Evolutionary conservation across 2,888 invertebrate genomes (phyloP).

Genomic region (Aromia moschata): DNA sequence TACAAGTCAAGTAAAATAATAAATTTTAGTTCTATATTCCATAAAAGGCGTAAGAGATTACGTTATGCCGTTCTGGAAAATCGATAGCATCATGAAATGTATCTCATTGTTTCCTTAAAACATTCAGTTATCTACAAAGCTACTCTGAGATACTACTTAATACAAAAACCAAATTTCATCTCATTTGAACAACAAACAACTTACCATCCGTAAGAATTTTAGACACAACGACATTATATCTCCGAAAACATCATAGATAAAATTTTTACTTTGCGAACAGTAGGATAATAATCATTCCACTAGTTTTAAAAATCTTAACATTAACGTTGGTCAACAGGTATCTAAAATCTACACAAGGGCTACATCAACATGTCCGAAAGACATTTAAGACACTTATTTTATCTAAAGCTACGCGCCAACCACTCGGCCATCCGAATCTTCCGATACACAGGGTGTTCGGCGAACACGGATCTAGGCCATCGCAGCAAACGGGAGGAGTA

Average conservation of each 20-base stretch:
- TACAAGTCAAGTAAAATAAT: no score
- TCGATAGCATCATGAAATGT: no score
- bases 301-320: no score
- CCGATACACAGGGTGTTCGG: neutral
- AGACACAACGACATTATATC: conserved; percentile 58
- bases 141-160: no score
- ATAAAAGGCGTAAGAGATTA: no score
- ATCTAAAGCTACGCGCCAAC: neutral
- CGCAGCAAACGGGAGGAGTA: neutral
- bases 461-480: neutral
- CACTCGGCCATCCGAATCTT: neutral
- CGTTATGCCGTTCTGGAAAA: no score
- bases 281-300: no score
- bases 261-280: no score
- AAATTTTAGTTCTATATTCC: no score
- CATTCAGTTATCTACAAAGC: no score
- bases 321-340: conserved; percentile 36
- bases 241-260: neutral
- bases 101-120: no score
- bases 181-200: conserved; percentile 39
- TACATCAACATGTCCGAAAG: conserved; percentile 4
- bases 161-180: no score
- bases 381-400: conserved; percentile 13
- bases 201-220: conserved; percentile 62
- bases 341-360: conserved; percentile 1